Evolutionary conservation across 2,113 vertebrate species (phyloP), one percentile per base, ranked within the genome.

Genomic region (Cochlearius cochlearius): DNA sequence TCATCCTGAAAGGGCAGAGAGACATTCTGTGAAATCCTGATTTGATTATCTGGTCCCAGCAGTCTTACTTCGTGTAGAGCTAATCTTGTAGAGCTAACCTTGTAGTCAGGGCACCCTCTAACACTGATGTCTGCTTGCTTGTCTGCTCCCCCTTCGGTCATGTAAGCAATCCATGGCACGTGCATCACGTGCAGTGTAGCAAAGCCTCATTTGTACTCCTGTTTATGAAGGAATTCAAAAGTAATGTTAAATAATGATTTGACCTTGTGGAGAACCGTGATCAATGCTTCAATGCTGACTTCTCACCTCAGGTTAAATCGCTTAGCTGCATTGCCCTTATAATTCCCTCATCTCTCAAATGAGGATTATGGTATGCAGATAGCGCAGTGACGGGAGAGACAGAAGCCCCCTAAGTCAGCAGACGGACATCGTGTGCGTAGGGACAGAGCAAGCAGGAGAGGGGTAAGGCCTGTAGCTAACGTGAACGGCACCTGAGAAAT

Each of bases 371-470:
- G 32, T 18, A 38, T 10, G 53, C n/a, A 20, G 71, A 25, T 16
- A 22, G 23, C 12, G 23, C 32, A 32, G 55, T 2, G 32, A 72
- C 49, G n/a, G 59, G 41, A 39, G 67, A 66, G 53, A 78, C 30
- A 55, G 52, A 56, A 83, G 63, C 13, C 21, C 34, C 52, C 30
- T 18, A 20, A 53, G 32, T 5, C 72, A 60, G 64, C 45, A 60
- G 53, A 6, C 0, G 4, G 83, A 30, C 26, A 30, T 26, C 0
- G 4, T 23, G 8, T 34, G n/a, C 2, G 2, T 16, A 59, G 29
- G 9, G 29, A 32, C 41, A 34, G 64, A 39, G 72, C 19, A 60
- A 73, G 52, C 27, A 62, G 45, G 39, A 69, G 59, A 77, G n/a
- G 45, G 10, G 14, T 30, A 62, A 38, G 72, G 58, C 45, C 71